phyloP scores from a whole-genome alignment of 1,140 invertebrate genomes.

The Lineus longissimus region DNA sequence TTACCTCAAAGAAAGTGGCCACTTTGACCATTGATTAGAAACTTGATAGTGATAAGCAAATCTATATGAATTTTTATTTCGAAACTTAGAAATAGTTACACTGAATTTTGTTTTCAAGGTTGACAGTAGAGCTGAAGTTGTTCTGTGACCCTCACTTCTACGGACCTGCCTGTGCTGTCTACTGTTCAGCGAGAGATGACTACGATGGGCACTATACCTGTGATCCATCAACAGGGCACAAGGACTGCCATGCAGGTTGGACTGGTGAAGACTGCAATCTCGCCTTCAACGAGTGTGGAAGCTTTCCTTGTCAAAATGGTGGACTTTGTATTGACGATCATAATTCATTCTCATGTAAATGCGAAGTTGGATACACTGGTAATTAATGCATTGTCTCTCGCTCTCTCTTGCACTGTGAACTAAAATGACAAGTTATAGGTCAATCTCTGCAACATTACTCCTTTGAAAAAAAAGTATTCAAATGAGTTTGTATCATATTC shows the following conservation, averaged over 20 bases:
- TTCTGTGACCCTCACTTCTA: slow-evolving; percentile 29
- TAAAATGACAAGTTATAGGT: too few relatives aligned
- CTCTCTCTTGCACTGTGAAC: too few relatives aligned
- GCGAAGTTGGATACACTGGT: too few relatives aligned
- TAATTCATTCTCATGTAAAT: not conserved
- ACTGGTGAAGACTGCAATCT: slow-evolving; percentile 21
- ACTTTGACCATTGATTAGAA: too few relatives aligned
- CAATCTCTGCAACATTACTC: too few relatives aligned
- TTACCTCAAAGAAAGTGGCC: too few relatives aligned
- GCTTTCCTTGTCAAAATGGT: slow-evolving; percentile 3
- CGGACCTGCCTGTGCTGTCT: slow-evolving; percentile 21
- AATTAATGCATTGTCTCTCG: too few relatives aligned
- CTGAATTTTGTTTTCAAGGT: slow-evolving; percentile 19
- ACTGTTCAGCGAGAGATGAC: slow-evolving; percentile 26
- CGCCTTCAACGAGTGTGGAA: slow-evolving; percentile 8
- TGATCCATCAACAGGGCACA: slow-evolving; percentile 26
- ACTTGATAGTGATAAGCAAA: too few relatives aligned
- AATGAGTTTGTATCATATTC: too few relatives aligned
- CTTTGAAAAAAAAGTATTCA: too few relatives aligned
- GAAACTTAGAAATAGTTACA: too few relatives aligned
- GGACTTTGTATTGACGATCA: not conserved
- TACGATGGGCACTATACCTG: slow-evolving; percentile 25
- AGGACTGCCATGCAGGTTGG: slow-evolving; percentile 31
- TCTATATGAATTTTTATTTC: too few relatives aligned
- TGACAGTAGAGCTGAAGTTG: slow-evolving; percentile 18